Conservation (phyloP, 2,113 vertebrate species). For the Centrocercus urophasianus region DNA sequence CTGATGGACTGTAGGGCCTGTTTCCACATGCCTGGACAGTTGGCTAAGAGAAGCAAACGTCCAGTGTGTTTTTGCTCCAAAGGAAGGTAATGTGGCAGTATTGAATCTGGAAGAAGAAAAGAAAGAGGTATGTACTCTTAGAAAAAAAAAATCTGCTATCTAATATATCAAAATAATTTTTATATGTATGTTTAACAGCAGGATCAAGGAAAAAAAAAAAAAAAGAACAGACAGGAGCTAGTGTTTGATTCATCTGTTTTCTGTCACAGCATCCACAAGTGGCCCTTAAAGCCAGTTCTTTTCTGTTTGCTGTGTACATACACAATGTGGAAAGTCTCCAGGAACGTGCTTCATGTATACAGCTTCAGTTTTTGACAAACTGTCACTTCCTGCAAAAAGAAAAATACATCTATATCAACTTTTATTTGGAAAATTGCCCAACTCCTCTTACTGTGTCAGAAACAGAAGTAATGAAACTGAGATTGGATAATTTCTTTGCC, state of each 20-base stretch:
- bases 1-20: not conserved
- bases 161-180: not conserved
- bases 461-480: not conserved
- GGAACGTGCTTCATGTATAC: not conserved
- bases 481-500: not conserved
- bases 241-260: not conserved
- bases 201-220: not conserved
- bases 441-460: not conserved
- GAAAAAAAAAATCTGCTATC: not conserved
- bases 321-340: not conserved
- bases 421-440: not conserved
- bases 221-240: not conserved
- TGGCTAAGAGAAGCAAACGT: not conserved
- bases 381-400: not conserved
- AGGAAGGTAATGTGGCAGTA: rapidly evolving
- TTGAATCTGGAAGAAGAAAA: not conserved
- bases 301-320: not conserved
- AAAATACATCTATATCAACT: not conserved
- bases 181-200: not conserved
- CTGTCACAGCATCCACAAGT: not conserved
- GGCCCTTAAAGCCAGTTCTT: not conserved
- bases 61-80: not conserved
- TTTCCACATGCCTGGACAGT: not conserved
- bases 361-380: not conserved
- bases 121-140: not conserved